A percentile compares a stretch with the other conserved stretches of the same genome.
Evolutionary conservation across 1,140 invertebrate species (phyloP).

Genomic region (Anadara kagoshimensis): DNA sequence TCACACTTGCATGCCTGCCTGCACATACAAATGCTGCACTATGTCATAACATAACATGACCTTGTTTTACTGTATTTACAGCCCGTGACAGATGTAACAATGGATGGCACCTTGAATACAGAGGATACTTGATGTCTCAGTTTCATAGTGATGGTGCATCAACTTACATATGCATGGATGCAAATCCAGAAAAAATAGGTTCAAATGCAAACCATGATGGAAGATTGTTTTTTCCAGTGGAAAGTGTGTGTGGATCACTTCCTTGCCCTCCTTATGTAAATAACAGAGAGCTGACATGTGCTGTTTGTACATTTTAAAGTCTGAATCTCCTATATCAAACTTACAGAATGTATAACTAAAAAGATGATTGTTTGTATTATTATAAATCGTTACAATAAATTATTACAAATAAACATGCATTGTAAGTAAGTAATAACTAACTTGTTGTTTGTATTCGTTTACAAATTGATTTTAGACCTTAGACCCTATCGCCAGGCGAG

Average conservation of each 20-base stretch:
- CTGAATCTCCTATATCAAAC: no score
- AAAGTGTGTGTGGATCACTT: constrained; percentile 32
- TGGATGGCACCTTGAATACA: constrained; percentile 9
- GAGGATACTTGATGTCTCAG: constrained; percentile 2
- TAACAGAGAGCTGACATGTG: constrained; percentile 17
- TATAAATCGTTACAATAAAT: no score
- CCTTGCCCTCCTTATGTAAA: constrained; percentile 42
- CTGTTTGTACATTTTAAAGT: constrained; percentile 18
- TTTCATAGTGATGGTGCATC: neutral
- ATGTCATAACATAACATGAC: no score
- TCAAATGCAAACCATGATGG: constrained; percentile 36
- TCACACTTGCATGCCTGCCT: no score
- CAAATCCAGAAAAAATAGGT: constrained; percentile 29
- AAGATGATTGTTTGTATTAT: no score
- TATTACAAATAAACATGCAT: no score
- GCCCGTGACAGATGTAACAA: neutral
- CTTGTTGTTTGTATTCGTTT: no score
- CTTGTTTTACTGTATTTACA: constrained; percentile 18
- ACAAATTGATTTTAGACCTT: no score
- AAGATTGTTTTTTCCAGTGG: constrained; percentile 39
- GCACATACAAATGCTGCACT: no score
- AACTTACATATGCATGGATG: constrained; percentile 54
- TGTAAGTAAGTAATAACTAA: no score
- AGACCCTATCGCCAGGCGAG: no score
- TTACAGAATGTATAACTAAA: no score